Percentiles rank a stretch among this genome's conserved stretches.
These are phyloP conservation scores for Microcebus griseorufus DNA, from an alignment of 2,113 vertebrate species.

Conservation along the genomic window DNA sequence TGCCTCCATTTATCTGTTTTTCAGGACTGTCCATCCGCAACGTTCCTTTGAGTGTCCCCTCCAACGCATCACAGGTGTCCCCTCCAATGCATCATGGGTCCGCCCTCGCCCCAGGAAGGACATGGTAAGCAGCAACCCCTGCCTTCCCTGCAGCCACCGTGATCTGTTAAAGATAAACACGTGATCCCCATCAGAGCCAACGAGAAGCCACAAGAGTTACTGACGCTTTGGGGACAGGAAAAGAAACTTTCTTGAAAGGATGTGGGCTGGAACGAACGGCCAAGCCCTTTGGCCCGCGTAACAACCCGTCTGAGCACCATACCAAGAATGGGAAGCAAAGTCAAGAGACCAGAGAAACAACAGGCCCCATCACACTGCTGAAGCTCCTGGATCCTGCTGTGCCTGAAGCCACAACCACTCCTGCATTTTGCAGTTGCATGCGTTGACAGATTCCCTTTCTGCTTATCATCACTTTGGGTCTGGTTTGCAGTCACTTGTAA, in stretches of 20 bases:
- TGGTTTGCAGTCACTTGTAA: background rate
- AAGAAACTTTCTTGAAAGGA: background rate
- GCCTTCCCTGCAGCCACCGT: no score
- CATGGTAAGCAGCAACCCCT: background rate
- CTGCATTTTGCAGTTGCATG: background rate
- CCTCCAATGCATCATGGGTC: background rate
- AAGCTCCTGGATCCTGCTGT: background rate
- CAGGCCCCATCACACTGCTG: no score
- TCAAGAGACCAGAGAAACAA: background rate
- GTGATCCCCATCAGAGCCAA: background rate
- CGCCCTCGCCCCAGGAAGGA: background rate
- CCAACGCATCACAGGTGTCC: background rate
- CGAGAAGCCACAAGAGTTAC: background rate
- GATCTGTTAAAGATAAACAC: background rate
- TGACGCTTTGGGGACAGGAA: background rate
- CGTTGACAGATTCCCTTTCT: background rate
- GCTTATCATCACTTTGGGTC: background rate
- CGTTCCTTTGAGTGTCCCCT: background rate
- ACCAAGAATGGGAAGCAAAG: background rate
- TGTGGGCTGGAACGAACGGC: background rate
- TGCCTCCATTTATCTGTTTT: background rate
- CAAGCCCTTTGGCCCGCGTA: background rate
- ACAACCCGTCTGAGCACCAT: background rate
- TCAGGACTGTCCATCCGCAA: fast-evolving
- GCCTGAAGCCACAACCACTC: background rate